Conservation (phyloP, 2,888 invertebrate species). For the Synergus umbraculus region DNA sequence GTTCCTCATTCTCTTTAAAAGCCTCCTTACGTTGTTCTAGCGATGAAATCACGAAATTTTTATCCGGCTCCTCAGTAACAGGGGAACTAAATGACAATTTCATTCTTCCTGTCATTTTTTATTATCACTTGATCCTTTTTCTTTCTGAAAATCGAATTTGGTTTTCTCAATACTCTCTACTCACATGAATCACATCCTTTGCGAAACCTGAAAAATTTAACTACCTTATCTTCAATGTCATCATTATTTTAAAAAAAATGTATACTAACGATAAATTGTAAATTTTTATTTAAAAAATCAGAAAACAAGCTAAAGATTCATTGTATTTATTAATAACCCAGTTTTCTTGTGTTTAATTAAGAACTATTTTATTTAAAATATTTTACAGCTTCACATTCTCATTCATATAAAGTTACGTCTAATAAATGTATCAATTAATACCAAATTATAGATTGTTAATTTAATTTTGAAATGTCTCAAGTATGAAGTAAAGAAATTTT, state of each 20-base stretch:
- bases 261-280: too few species aligned
- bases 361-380: too few species aligned
- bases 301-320: too few species aligned
- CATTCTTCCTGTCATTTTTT: slow-evolving; percentile 63
- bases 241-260: not conserved
- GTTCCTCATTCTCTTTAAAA: slow-evolving; percentile 76
- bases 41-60: slow-evolving; percentile 61
- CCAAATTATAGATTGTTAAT: not conserved
- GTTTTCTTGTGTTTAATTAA: too few species aligned
- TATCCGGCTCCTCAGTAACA: slow-evolving; percentile 69
- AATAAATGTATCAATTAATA: too few species aligned
- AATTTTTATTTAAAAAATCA: too few species aligned
- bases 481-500: not conserved
- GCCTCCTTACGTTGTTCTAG: slow-evolving; percentile 74
- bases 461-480: not conserved
- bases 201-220: not conserved
- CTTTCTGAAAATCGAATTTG: not conserved
- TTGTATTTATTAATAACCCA: too few species aligned
- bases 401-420: too few species aligned
- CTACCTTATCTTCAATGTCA: not conserved
- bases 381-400: too few species aligned
- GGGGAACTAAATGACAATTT: slow-evolving; percentile 66
- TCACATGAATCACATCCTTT: slow-evolving; percentile 23
- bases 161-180: slow-evolving; percentile 18
- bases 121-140: slow-evolving; percentile 22